Evolutionary conservation across 2,888 invertebrate genomes (phyloP).

Genomic region (Mythimna loreyi): DNA sequence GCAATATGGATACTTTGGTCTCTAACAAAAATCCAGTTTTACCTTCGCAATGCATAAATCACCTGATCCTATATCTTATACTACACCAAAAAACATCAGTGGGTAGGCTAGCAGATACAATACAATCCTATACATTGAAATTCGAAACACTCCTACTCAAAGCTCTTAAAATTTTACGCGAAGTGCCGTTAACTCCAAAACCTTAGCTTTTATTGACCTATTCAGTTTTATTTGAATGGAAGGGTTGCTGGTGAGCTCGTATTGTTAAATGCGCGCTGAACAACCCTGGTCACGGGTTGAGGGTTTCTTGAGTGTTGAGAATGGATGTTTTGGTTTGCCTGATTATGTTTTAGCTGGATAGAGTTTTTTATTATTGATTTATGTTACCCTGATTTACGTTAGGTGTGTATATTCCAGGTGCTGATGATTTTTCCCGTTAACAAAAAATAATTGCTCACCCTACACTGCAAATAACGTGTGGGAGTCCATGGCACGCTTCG

Average conservation of each 20-base stretch:
- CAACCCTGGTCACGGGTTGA: constrained; percentile 7
- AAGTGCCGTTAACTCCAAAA: constrained; percentile 44
- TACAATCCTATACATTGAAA: constrained; percentile 24
- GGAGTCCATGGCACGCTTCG: too few species aligned
- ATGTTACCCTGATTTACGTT: too few species aligned
- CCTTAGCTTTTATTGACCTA: constrained; percentile 59
- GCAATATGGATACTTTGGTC: too few species aligned
- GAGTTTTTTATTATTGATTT: too few species aligned
- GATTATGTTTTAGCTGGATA: not conserved
- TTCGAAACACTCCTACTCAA: constrained; percentile 17
- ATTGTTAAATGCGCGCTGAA: constrained; percentile 44
- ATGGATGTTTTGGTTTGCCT: constrained; percentile 24
- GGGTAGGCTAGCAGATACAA: not conserved
- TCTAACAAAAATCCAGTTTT: too few species aligned
- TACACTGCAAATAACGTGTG: too few species aligned
- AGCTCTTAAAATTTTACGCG: constrained; percentile 55
- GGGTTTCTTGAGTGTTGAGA: constrained; percentile 35
- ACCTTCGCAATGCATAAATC: constrained; percentile 14
- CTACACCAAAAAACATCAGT: not conserved
- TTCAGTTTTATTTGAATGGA: constrained; percentile 61
- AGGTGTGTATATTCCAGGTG: too few species aligned
- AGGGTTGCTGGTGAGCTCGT: constrained; percentile 50
- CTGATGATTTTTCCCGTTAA: too few species aligned
- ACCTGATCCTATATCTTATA: constrained; percentile 7
- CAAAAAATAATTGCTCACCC: too few species aligned